A percentile compares a stretch with the other conserved stretches of the same genome.
Evolutionary conservation across 2,888 invertebrate genomes (phyloP).

Genomic region (Hymenopus coronatus): DNA sequence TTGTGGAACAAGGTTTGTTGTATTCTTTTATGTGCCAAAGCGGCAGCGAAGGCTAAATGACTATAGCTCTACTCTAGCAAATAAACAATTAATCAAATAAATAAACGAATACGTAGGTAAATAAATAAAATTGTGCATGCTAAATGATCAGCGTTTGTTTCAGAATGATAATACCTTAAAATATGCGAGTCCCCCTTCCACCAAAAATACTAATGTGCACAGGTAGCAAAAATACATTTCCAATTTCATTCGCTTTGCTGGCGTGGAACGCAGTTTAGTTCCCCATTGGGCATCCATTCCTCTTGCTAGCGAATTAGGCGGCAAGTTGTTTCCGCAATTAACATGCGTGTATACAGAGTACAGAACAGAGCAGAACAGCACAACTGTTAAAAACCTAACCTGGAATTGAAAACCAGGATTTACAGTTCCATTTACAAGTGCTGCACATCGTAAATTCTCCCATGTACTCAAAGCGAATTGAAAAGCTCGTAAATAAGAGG

Average conservation of each 20-base stretch:
- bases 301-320: not conserved
- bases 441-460: not conserved
- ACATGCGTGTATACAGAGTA: not conserved
- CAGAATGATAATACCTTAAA: no score
- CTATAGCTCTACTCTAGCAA: no score
- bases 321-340: not conserved
- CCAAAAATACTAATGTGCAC: no score
- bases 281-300: not conserved
- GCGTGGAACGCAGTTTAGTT: not conserved
- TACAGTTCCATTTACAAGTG: constrained; percentile 20
- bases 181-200: no score
- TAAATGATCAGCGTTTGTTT: no score
- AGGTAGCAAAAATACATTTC: no score
- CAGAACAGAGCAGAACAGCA: not conserved
- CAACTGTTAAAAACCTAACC: not conserved
- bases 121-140: no score
- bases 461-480: not conserved
- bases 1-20: no score
- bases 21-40: no score
- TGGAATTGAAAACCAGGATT: constrained; percentile 23
- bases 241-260: not conserved
- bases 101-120: no score
- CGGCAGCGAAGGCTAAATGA: no score
- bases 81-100: no score
- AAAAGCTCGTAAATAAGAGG: not conserved